Conservation (phyloP, 2,113 vertebrate species). For the Xiphophorus couchianus region DNA sequence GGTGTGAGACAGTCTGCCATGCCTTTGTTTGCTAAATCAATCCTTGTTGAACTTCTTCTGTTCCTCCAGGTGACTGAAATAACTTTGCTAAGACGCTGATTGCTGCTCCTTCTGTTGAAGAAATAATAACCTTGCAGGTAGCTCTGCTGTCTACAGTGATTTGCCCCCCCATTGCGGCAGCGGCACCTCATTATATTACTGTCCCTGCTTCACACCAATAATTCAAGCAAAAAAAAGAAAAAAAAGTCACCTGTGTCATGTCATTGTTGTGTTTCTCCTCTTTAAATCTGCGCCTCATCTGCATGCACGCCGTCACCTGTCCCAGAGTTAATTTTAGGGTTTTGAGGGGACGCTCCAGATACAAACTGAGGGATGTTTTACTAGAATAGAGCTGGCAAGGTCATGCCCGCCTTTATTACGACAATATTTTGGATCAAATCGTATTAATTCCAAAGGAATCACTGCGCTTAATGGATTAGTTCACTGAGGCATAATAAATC, state of each 20-base stretch:
- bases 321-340: neutral
- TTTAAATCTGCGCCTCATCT: constrained; percentile 2
- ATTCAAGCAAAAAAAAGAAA: constrained; percentile 13
- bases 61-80: constrained; percentile 43
- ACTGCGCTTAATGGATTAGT: neutral
- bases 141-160: neutral
- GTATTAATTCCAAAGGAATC: neutral
- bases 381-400: neutral
- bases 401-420: neutral
- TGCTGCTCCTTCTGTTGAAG: constrained; percentile 29
- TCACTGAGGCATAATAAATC: neutral
- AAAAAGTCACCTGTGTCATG: neutral
- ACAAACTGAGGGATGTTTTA: neutral
- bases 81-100: constrained; percentile 49
- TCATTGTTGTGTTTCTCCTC: neutral
- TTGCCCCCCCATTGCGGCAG: neutral
- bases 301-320: neutral
- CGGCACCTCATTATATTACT: constrained; percentile 53
- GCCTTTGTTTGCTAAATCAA: constrained; percentile 15
- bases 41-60: constrained; percentile 14
- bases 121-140: constrained; percentile 53
- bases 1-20: neutral
- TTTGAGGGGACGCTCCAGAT: neutral
- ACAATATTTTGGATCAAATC: neutral
- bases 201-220: constrained; percentile 41